These are phyloP conservation scores for Acomys russatus DNA, from an alignment of 2,797 vertebrate genomes.

Conservation along the genomic window DNA sequence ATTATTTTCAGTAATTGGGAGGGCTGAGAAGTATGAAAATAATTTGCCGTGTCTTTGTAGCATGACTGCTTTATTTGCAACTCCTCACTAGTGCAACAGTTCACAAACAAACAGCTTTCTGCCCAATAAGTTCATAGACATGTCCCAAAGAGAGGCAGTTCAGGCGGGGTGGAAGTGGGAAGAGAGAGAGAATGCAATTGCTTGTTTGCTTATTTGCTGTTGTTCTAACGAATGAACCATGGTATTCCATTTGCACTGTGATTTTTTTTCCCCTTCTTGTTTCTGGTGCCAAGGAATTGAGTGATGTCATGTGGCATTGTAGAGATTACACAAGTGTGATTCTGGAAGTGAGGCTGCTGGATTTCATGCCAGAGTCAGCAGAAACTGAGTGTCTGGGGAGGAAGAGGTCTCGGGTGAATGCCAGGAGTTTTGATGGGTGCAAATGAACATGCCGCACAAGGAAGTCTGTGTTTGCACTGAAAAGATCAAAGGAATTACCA, in stretches of 20 bases:
- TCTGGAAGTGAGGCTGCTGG: constrained; percentile 84
- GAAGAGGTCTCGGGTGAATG: background rate
- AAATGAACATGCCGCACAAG: constrained; percentile 32
- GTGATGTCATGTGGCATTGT: constrained; percentile 78
- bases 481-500: constrained; percentile 48
- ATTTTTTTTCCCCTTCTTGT: constrained; percentile 58
- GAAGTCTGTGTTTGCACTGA: constrained; percentile 58
- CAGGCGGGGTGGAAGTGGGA: background rate
- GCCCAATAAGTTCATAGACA: constrained; percentile 44
- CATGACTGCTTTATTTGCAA: constrained; percentile 73
- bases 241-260: constrained; percentile 69
- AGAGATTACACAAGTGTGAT: constrained; percentile 81
- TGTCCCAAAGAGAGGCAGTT: background rate
- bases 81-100: constrained; percentile 61
- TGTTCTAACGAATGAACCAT: constrained; percentile 70
- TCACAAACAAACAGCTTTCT: constrained; percentile 46
- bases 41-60: constrained; percentile 67
- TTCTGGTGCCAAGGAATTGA: constrained; percentile 82
- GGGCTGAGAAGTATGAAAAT: constrained; percentile 65
- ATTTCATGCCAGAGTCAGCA: constrained; percentile 67
- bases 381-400: constrained; percentile 25
- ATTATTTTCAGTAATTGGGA: constrained; percentile 82
- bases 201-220: constrained; percentile 72
- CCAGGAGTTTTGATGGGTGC: constrained; percentile 20
- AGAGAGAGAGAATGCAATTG: constrained; percentile 47